phyloP scores from a whole-genome alignment of 2,888 invertebrate species.

The Ligdia adustata region DNA sequence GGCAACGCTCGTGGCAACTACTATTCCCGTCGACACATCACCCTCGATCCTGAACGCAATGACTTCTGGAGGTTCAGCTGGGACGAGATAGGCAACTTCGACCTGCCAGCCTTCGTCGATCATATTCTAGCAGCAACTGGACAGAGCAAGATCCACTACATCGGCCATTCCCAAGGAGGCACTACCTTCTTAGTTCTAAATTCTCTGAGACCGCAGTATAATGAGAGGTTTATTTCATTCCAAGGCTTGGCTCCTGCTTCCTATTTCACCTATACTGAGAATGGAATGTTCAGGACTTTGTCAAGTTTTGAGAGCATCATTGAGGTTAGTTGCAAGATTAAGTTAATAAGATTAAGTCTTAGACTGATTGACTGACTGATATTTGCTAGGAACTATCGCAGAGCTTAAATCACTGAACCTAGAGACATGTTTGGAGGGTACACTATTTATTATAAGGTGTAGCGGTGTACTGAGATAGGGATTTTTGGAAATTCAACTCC shows the following conservation, averaged over 20 bases:
- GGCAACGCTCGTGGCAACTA: conserved; percentile 90
- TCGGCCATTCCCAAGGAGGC: conserved; percentile 71
- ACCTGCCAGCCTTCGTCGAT: conserved; percentile 58
- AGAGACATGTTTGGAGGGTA: no score
- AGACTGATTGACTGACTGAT: no score
- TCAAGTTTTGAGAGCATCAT: conserved; percentile 47
- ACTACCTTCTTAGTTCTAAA: conserved; percentile 63
- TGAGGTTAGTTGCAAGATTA: conserved; percentile 50
- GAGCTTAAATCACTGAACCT: no score
- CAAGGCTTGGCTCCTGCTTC: conserved; percentile 69
- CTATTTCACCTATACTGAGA: conserved; percentile 51
- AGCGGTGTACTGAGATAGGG: no score
- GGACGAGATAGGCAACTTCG: conserved; percentile 62
- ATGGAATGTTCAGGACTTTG: conserved; percentile 37
- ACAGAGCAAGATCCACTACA: conserved; percentile 54
- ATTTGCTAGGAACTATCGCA: no score
- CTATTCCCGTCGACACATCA: conserved; percentile 73
- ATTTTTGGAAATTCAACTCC: no score
- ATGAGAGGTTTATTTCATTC: conserved; percentile 59
- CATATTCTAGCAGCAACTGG: conserved; percentile 47
- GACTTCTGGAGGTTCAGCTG: conserved; percentile 64
- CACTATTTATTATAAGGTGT: no score
- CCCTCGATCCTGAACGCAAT: conserved; percentile 49
- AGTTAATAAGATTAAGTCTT: no score
- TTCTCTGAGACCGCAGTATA: conserved; percentile 63